phyloP scores from a whole-genome alignment of 2,888 invertebrate species.

The Tetragonisca angustula region DNA sequence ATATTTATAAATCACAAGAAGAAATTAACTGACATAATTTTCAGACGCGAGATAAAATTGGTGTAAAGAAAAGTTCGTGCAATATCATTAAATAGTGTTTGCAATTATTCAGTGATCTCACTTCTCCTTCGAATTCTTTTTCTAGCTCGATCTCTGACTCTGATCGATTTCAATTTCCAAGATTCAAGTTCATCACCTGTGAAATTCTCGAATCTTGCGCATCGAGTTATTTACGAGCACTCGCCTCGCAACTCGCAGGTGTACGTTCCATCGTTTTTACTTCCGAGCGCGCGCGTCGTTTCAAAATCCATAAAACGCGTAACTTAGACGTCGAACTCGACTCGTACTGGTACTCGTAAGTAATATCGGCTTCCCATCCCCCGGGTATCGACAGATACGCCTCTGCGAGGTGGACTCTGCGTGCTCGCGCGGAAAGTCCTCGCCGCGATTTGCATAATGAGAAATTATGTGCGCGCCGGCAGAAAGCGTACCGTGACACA shows the following conservation, averaged over 20 bases:
- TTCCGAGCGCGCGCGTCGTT: no score
- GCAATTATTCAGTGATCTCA: not conserved
- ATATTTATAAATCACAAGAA: not conserved
- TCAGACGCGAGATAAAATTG: not conserved
- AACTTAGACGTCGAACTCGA: no score
- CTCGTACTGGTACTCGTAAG: not conserved
- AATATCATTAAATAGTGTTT: not conserved
- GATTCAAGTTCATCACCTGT: no score
- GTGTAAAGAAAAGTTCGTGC: not conserved
- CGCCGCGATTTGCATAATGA: conserved; percentile 75
- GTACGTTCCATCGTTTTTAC: no score
- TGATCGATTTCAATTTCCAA: no score
- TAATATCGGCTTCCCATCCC: no score
- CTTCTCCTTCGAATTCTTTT: not conserved
- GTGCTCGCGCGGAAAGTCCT: conserved; percentile 49
- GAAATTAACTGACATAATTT: not conserved
- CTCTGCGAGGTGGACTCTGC: not conserved
- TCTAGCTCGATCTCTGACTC: no score
- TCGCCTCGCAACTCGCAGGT: no score
- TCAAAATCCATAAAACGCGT: no score
- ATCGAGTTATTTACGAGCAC: no score
- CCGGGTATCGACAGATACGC: conserved; percentile 44
- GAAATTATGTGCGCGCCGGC: conserved; percentile 73
- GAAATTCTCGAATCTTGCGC: no score
- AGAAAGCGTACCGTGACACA: conserved; percentile 56